Percentiles rank a stretch among this genome's conserved stretches.
Conservation (phyloP, 2,888 invertebrate species). For the Bruchidius siliquastri region DNA sequence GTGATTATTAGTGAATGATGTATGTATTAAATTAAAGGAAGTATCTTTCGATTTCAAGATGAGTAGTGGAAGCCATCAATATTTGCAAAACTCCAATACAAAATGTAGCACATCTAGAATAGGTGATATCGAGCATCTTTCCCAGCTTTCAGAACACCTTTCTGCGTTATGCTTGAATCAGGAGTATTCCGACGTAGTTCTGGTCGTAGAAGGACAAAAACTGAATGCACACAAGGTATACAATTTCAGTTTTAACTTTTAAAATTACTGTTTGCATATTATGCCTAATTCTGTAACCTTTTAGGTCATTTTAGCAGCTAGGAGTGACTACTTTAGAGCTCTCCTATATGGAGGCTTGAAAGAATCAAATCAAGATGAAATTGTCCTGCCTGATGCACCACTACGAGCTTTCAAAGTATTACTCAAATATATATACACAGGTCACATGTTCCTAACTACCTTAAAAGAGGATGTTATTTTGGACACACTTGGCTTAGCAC, state of each 20-base stretch:
- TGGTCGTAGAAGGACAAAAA: conserved; percentile 74
- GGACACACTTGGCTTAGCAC: conserved; percentile 79
- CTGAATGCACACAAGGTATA: conserved; percentile 65
- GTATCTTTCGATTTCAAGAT: conserved; percentile 22
- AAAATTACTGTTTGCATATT: neutral
- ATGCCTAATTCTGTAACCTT: no score
- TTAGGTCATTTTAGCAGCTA: conserved; percentile 82
- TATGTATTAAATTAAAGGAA: neutral
- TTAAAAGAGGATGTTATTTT: conserved; percentile 65
- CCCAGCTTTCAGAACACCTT: conserved; percentile 79
- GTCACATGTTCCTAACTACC: conserved; percentile 65
- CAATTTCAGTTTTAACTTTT: conserved; percentile 2
- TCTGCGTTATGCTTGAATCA: conserved; percentile 79
- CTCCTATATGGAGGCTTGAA: conserved; percentile 73
- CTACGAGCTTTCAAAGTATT: conserved; percentile 83
- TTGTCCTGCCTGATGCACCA: conserved; percentile 79
- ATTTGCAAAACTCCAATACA: conserved; percentile 35
- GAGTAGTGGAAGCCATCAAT: conserved; percentile 43
- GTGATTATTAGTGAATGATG: neutral
- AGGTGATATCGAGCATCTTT: conserved; percentile 64
- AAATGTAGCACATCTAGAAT: conserved; percentile 34
- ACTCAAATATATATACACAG: conserved; percentile 93
- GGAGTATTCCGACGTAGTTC: conserved; percentile 86
- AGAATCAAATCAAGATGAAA: conserved; percentile 71
- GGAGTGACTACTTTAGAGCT: conserved; percentile 94